Conservation (phyloP, 2,888 invertebrate species). For the Brenthis hecate region DNA sequence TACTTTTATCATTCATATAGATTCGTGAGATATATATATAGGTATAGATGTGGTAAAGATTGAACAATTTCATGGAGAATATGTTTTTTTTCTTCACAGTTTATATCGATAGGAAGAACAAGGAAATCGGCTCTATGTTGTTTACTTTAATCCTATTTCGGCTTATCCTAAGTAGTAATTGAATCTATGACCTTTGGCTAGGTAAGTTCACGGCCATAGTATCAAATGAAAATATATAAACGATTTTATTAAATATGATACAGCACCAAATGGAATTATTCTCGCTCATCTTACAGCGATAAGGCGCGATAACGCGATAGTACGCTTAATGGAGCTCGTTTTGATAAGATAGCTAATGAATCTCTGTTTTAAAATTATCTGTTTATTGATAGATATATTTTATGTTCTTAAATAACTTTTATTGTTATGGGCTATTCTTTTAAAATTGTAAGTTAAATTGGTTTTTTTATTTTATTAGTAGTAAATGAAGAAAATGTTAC, state of each 20-base stretch:
- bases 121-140: too few species aligned
- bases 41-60: too few species aligned
- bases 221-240: constrained; percentile 20
- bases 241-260: constrained; percentile 47
- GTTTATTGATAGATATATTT: constrained; percentile 45
- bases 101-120: too few species aligned
- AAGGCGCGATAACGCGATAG: constrained; percentile 61
- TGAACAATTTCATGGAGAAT: too few species aligned
- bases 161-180: too few species aligned
- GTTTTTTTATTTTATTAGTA: too few species aligned
- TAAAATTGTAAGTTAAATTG: too few species aligned
- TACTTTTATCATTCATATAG: too few species aligned
- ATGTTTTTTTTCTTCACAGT: too few species aligned
- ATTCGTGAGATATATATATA: too few species aligned
- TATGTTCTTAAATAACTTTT: constrained; percentile 19
- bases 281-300: constrained; percentile 61
- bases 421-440: background rate
- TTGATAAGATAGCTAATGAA: constrained; percentile 72
- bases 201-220: background rate
- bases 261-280: constrained; percentile 50
- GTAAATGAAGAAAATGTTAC: too few species aligned
- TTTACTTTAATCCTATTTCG: too few species aligned
- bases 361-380: constrained; percentile 54
- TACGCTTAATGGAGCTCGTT: constrained; percentile 63
- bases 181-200: background rate